Evolutionary conservation across 2,888 invertebrate genomes (phyloP), one percentile per base, ranked within the genome.

Genomic region (Oscheius sp.): DNA sequence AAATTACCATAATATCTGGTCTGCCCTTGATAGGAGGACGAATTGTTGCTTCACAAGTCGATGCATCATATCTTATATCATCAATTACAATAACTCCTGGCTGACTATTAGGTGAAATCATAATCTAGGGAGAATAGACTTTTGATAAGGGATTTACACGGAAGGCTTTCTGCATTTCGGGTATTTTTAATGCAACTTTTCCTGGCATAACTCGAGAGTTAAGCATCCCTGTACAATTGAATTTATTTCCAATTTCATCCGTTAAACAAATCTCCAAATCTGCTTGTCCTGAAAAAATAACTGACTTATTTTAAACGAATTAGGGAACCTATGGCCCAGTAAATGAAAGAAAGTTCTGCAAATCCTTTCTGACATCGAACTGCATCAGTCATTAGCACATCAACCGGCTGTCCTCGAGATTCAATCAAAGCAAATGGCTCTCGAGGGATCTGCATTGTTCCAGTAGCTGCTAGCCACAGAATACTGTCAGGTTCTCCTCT

Each of bases 381-480:
- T 4, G 74, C 65, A 39, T 83, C 80, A 5, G 84, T 82, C 15
- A 76, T 71, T 8, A 85, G 65, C 12, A 74, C 74, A 50, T 85
- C 84, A 27, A 78, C 80, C 17, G 74, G 75, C 5, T 78, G 76
- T 6, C 81, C 84, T 20, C 78, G 74, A 15, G 80, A 70, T 74
- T 85, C 85, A 17, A 85, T 79, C 8, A 85, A 69, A 15, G 81
- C 75, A 65, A 82, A 85, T 6, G 85, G 84, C 63, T 85, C 82
- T 33, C 76, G 69, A 33, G 85, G 85, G 45, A 82, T 70, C 69
- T 81, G 79, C 81, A 83, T 83, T 10, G 85, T 85, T 33, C 84
- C 84, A 20, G 84, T 85, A n/a, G 84, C 84, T 10, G 85, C 85
- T 42, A 85, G 53, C 85, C 85, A 85, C 34, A 85, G 70, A 10